Conservation (phyloP, 2,888 invertebrate species). For the Andricus quercusramuli region DNA sequence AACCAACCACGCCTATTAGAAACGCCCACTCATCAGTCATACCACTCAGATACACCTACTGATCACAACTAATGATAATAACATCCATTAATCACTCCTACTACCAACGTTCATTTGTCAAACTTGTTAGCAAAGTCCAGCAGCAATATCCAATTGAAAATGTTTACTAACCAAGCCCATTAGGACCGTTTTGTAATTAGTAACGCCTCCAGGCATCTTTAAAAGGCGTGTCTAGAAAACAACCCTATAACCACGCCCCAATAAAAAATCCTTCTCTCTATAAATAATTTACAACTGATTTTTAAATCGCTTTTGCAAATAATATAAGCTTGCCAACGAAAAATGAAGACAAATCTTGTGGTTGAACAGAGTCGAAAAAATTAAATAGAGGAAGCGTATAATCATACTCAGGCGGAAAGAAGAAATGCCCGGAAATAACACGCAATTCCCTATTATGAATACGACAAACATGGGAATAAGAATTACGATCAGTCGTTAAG, state of each 20-base stretch:
- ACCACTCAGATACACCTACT: too few species aligned
- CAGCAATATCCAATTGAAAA: too few species aligned
- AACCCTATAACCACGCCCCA: not conserved
- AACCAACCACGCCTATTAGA: too few species aligned
- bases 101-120: too few species aligned
- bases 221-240: not conserved
- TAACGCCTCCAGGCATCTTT: too few species aligned
- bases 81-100: too few species aligned
- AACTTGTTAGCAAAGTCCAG: too few species aligned
- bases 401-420: not conserved
- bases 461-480: constrained; percentile 54
- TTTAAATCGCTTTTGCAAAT: not conserved
- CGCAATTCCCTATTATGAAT: constrained; percentile 42
- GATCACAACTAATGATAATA: too few species aligned
- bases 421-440: constrained; percentile 26
- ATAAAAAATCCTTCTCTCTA: too few species aligned
- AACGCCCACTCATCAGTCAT: too few species aligned
- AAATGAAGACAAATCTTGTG: not conserved
- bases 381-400: not conserved
- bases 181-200: not conserved
- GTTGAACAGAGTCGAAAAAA: not conserved
- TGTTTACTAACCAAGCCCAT: too few species aligned
- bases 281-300: not conserved
- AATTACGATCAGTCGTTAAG: constrained; percentile 59
- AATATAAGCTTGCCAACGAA: not conserved